Evolutionary conservation across 2,797 vertebrate genomes (phyloP).

Genomic region (Notolabrus celidotus): DNA sequence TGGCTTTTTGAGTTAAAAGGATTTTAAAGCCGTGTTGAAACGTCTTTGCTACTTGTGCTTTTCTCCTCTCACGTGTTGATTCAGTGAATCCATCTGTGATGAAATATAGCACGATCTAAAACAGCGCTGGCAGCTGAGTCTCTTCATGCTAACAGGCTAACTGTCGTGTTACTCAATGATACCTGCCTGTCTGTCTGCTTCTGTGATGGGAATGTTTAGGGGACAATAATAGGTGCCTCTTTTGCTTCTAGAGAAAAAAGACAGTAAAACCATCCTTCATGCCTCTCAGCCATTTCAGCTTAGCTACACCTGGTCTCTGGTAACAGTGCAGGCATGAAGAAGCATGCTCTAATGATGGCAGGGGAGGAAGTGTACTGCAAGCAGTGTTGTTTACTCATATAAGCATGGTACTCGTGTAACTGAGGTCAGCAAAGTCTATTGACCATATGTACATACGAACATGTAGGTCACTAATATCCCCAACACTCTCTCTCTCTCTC

Average conservation of each 20-base stretch:
- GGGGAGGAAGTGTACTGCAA: neutral
- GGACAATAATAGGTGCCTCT: neutral
- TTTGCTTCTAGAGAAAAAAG: neutral
- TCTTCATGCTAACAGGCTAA: too few species aligned
- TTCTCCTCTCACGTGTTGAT: too few species aligned
- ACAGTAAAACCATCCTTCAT: conserved; percentile 3
- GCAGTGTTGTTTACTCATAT: neutral
- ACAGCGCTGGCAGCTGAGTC: too few species aligned
- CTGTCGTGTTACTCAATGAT: too few species aligned
- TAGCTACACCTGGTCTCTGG: conserved; percentile 10
- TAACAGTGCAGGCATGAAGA: conserved; percentile 26
- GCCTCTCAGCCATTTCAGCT: conserved; percentile 19
- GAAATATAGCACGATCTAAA: too few species aligned
- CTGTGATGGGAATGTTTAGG: too few species aligned
- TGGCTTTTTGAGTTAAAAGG: too few species aligned
- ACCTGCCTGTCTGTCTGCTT: too few species aligned
- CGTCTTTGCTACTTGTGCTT: too few species aligned
- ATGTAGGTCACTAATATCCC: conserved; percentile 18
- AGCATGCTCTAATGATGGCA: conserved; percentile 25
- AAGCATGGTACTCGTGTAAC: neutral
- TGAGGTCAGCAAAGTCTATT: conserved; percentile 6
- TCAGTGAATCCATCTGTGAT: too few species aligned
- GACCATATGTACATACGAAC: conserved; percentile 19
- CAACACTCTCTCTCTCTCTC: conserved; percentile 37
- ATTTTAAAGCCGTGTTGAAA: too few species aligned